phyloP scores from a whole-genome alignment of 1,140 invertebrate genomes.

The Aricia agestis region DNA sequence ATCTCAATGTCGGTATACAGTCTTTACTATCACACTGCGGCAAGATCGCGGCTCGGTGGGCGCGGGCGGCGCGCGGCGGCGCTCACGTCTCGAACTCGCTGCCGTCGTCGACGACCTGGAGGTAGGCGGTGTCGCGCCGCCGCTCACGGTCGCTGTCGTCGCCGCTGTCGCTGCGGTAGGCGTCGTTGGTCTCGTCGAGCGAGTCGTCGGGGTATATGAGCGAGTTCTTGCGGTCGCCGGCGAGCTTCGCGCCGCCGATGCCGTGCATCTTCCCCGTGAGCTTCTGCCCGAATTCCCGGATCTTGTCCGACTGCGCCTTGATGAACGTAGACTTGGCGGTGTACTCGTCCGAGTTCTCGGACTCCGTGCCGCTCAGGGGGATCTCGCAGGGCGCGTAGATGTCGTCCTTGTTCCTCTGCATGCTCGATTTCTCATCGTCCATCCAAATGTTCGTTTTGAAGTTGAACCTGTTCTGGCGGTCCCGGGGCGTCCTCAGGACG shows the following conservation, averaged over 20 bases:
- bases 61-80: neutral
- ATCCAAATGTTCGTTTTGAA: slow-evolving; percentile 44
- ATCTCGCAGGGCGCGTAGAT: slow-evolving; percentile 65
- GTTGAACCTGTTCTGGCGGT: slow-evolving; percentile 36
- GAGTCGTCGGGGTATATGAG: slow-evolving; percentile 34
- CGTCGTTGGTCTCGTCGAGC: slow-evolving; percentile 37
- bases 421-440: slow-evolving; percentile 35
- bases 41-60: neutral
- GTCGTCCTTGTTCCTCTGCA: slow-evolving; percentile 31
- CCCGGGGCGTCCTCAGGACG: slow-evolving; percentile 53
- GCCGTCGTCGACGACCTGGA: slow-evolving; percentile 70
- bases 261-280: slow-evolving; percentile 55
- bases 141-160: slow-evolving; percentile 37
- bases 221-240: slow-evolving; percentile 46
- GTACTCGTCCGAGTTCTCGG: slow-evolving; percentile 39
- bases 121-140: slow-evolving; percentile 50
- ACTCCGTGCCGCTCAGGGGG: slow-evolving; percentile 47
- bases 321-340: slow-evolving; percentile 41
- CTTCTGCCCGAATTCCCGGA: slow-evolving; percentile 54
- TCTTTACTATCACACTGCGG: slow-evolving; percentile 16
- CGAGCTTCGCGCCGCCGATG: slow-evolving; percentile 46
- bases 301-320: slow-evolving; percentile 50
- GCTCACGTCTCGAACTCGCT: slow-evolving; percentile 46
- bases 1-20: slow-evolving; percentile 6
- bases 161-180: slow-evolving; percentile 46